A percentile compares a stretch with the other conserved stretches of the same genome.
These are phyloP conservation scores for Aplysia californica DNA, from an alignment of 1,140 invertebrate species.

Conservation along the genomic window DNA sequence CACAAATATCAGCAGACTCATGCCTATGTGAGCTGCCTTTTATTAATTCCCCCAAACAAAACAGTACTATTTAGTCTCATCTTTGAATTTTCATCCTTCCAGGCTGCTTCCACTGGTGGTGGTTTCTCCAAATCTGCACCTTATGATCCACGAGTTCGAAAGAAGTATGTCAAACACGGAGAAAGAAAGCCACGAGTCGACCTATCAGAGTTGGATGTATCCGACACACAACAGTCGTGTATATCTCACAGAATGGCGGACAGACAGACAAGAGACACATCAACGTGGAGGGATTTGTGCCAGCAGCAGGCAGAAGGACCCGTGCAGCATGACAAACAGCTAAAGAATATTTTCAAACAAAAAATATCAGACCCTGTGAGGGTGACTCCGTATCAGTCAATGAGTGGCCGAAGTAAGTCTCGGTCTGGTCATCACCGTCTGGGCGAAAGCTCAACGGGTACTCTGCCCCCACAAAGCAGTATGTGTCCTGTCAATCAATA, in stretches of 20 bases:
- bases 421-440: background rate
- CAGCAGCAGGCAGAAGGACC: conserved; percentile 12
- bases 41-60: too few species aligned
- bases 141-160: conserved; percentile 49
- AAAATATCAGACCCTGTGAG: background rate
- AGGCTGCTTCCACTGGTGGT: background rate
- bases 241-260: too few species aligned
- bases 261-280: background rate
- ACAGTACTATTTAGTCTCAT: too few species aligned
- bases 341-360: conserved; percentile 42
- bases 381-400: background rate
- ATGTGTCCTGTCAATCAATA: too few species aligned
- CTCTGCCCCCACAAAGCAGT: too few species aligned
- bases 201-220: background rate
- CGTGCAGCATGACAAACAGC: conserved; percentile 36
- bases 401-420: too few species aligned
- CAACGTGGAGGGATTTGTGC: background rate
- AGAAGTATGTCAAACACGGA: conserved; percentile 31
- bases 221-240: too few species aligned
- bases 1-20: too few species aligned
- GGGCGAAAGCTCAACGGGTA: background rate
- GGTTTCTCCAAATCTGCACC: conserved; percentile 24
- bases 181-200: background rate
- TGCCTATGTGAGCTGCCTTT: too few species aligned
- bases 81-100: too few species aligned